Evolutionary conservation across 2,888 invertebrate species (phyloP).

Genomic region (Ganaspis brasiliensis): DNA sequence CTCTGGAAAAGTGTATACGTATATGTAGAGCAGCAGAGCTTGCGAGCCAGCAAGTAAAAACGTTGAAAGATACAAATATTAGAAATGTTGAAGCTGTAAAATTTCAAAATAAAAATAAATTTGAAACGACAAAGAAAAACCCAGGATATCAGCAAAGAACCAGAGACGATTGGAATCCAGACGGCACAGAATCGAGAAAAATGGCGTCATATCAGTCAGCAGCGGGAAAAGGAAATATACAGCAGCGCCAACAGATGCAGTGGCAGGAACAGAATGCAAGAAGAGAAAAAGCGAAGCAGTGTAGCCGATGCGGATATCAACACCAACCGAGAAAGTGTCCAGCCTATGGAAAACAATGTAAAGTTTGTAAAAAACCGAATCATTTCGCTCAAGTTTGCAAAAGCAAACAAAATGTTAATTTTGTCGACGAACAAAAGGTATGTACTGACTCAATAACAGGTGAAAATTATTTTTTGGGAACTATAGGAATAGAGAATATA

Average conservation of each 20-base stretch:
- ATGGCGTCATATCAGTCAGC: too few species aligned
- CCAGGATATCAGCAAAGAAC: not conserved
- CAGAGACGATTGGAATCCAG: not conserved
- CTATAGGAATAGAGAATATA: not conserved
- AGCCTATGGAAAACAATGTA: slow-evolving; percentile 54
- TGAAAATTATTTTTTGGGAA: not conserved
- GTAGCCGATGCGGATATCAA: slow-evolving; percentile 52
- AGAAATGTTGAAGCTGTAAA: slow-evolving; percentile 42
- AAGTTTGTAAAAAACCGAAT: slow-evolving; percentile 44
- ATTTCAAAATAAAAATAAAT: not conserved
- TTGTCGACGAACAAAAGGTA: too few species aligned
- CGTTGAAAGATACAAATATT: slow-evolving; percentile 29
- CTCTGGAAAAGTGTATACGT: slow-evolving; percentile 54
- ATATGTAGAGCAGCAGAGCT: slow-evolving; percentile 60
- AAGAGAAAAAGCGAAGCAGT: slow-evolving; percentile 24
- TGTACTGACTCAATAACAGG: not conserved
- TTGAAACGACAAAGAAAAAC: not conserved
- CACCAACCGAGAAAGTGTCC: slow-evolving; percentile 49
- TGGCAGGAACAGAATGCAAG: too few species aligned
- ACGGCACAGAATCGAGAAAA: not conserved
- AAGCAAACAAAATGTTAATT: not conserved
- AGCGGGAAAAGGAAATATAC: too few species aligned
- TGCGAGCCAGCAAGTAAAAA: slow-evolving; percentile 54
- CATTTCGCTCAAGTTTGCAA: slow-evolving; percentile 48
- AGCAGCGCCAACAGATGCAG: too few species aligned